These are phyloP conservation scores for Odobenus rosmarus DNA, from an alignment of 2,113 vertebrate genomes.

Conservation along the genomic window DNA sequence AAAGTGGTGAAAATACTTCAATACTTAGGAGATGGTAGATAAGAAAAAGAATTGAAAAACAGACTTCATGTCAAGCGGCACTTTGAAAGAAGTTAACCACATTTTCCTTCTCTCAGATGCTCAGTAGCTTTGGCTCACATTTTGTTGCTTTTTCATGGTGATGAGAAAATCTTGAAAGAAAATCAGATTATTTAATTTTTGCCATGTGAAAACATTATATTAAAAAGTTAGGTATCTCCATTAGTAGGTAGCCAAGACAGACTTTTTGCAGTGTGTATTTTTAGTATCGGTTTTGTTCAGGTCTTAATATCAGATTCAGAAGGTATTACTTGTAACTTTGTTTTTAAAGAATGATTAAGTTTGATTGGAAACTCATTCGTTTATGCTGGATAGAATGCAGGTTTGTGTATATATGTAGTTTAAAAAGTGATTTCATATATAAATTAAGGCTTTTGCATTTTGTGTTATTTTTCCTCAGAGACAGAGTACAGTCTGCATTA, in stretches of 20 bases:
- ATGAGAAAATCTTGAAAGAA: slow-evolving; percentile 46
- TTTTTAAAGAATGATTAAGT: neutral
- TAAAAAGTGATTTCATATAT: slow-evolving; percentile 11
- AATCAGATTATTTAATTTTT: neutral
- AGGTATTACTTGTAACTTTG: neutral
- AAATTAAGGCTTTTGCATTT: slow-evolving; percentile 54
- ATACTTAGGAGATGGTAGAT: neutral
- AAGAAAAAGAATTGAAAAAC: neutral
- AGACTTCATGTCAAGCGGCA: neutral
- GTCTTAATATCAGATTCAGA: neutral
- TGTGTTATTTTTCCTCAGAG: slow-evolving; percentile 85
- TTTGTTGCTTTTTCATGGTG: neutral
- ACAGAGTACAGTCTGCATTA: slow-evolving; percentile 93
- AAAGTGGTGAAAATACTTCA: slow-evolving; percentile 19
- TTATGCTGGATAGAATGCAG: neutral
- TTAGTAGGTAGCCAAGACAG: neutral
- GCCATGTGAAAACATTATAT: neutral
- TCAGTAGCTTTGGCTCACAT: neutral
- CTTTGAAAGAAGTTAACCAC: slow-evolving; percentile 8
- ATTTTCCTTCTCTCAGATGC: neutral
- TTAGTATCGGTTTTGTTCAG: neutral
- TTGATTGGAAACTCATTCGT: neutral
- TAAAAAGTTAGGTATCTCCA: neutral
- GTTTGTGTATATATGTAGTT: neutral
- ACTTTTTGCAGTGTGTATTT: neutral